A percentile compares a stretch with the other conserved stretches of the same genome.
These are phyloP conservation scores for Brachypterus glaber DNA, from an alignment of 2,888 invertebrate genomes.

Conservation along the genomic window DNA sequence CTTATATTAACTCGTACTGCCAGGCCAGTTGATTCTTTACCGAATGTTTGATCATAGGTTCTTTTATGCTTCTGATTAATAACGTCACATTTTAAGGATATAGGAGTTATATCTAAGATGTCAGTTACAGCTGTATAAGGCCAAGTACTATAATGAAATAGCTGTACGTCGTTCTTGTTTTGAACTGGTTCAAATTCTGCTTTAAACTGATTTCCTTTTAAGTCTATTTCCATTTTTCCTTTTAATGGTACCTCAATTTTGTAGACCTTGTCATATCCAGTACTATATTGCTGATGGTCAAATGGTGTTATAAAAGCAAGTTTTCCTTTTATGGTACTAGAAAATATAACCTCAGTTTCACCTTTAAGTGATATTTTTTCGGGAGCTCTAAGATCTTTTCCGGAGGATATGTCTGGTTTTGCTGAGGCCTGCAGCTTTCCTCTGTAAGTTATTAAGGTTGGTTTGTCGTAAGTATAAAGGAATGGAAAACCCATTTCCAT, in stretches of 20 bases:
- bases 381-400: slow-evolving; percentile 31
- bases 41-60: slow-evolving; percentile 35
- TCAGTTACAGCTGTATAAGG: slow-evolving; percentile 55
- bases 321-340: slow-evolving; percentile 49
- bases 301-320: slow-evolving; percentile 57
- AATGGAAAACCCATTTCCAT: slow-evolving; percentile 62
- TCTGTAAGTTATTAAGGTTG: slow-evolving; percentile 46
- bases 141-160: slow-evolving; percentile 51
- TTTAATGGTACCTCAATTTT: slow-evolving; percentile 50
- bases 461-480: slow-evolving; percentile 51
- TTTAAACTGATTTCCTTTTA: slow-evolving; percentile 41
- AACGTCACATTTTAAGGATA: slow-evolving; percentile 42
- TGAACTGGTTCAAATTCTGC: slow-evolving; percentile 43
- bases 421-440: slow-evolving; percentile 43
- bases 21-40: slow-evolving; percentile 45
- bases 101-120: slow-evolving; percentile 46
- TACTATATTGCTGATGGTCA: slow-evolving; percentile 47
- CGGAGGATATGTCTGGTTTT: slow-evolving; percentile 32
- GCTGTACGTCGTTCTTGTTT: slow-evolving; percentile 43
- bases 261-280: slow-evolving; percentile 52
- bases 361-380: slow-evolving; percentile 40
- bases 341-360: slow-evolving; percentile 45
- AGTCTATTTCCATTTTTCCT: slow-evolving; percentile 41
- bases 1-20: slow-evolving; percentile 46
- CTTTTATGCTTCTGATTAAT: slow-evolving; percentile 30